These are phyloP conservation scores for Elmis aenea DNA, from an alignment of 2,888 invertebrate genomes.

Conservation along the genomic window DNA sequence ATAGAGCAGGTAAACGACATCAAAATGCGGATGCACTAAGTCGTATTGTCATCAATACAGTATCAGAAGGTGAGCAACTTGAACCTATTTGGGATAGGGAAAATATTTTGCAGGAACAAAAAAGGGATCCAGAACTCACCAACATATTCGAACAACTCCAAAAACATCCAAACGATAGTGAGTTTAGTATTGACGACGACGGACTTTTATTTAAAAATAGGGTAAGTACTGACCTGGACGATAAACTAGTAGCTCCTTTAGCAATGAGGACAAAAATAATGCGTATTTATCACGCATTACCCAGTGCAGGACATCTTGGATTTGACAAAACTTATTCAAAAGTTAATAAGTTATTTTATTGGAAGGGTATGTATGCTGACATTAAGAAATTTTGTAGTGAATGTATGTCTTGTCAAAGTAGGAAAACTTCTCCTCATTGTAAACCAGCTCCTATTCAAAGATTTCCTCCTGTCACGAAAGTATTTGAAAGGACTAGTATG, in stretches of 20 bases:
- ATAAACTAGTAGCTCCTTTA: conserved; percentile 15
- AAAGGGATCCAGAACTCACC: conserved; percentile 4
- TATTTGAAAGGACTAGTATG: conserved; percentile 26
- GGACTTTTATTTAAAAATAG: conserved; percentile 12
- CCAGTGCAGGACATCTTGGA: conserved; percentile 30
- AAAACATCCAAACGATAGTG: not conserved
- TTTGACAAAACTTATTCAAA: conserved; percentile 26
- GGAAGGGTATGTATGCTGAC: conserved; percentile 25
- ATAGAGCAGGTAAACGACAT: conserved; percentile 9
- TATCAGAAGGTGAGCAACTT: too few relatives aligned
- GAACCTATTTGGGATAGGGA: conserved; percentile 6
- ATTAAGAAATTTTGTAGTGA: conserved; percentile 21
- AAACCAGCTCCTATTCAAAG: conserved; percentile 22
- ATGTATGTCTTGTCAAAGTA: conserved; percentile 28
- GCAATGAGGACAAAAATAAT: conserved; percentile 13
- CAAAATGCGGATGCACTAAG: conserved; percentile 11
- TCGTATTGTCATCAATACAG: too few relatives aligned
- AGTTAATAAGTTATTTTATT: conserved; percentile 25
- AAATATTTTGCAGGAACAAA: conserved; percentile 5
- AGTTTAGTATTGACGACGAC: conserved; percentile 12
- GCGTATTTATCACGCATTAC: conserved; percentile 22
- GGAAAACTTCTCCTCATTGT: conserved; percentile 25
- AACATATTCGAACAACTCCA: not conserved
- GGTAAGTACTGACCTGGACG: conserved; percentile 9
- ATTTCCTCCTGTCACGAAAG: conserved; percentile 17